Conservation (phyloP, 2,888 invertebrate species). For the Brenthis daphne region DNA sequence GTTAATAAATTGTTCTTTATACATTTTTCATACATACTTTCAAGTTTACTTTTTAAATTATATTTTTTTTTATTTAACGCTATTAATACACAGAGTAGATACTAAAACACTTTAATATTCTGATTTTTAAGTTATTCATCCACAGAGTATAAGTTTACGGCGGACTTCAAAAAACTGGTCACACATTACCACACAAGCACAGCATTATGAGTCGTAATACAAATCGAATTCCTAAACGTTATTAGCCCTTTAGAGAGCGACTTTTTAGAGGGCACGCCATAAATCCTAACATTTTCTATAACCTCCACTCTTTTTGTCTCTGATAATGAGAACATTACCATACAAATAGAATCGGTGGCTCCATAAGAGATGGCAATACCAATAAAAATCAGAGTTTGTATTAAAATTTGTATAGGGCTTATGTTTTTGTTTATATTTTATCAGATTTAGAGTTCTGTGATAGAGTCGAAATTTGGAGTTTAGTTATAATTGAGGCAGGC, state of each 20-base stretch:
- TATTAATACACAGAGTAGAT: neutral
- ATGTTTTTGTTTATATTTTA: constrained; percentile 13
- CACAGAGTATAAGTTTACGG: constrained; percentile 14
- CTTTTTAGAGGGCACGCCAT: constrained; percentile 51
- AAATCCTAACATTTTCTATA: constrained; percentile 57
- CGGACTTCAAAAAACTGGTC: constrained; percentile 31
- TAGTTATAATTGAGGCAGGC: constrained; percentile 72
- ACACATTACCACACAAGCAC: constrained; percentile 34
- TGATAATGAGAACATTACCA: constrained; percentile 79
- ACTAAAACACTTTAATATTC: neutral
- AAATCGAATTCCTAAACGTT: constrained; percentile 38
- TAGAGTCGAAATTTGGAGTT: constrained; percentile 50
- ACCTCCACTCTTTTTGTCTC: constrained; percentile 68
- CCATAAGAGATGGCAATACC: neutral
- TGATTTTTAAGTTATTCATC: constrained; percentile 3
- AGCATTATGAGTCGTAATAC: constrained; percentile 31
- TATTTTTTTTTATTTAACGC: neutral
- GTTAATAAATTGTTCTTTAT: too few species aligned
- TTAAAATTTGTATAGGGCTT: neutral
- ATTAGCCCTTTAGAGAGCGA: constrained; percentile 47
- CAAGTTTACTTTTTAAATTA: too few species aligned
- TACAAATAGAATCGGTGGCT: constrained; percentile 71
- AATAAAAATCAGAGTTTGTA: constrained; percentile 8
- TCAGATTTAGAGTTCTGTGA: constrained; percentile 27
- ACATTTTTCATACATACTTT: too few species aligned